Base-by-base conservation (phyloP, 2,888 invertebrate species). In the Diplazon laetatorius region DNA sequence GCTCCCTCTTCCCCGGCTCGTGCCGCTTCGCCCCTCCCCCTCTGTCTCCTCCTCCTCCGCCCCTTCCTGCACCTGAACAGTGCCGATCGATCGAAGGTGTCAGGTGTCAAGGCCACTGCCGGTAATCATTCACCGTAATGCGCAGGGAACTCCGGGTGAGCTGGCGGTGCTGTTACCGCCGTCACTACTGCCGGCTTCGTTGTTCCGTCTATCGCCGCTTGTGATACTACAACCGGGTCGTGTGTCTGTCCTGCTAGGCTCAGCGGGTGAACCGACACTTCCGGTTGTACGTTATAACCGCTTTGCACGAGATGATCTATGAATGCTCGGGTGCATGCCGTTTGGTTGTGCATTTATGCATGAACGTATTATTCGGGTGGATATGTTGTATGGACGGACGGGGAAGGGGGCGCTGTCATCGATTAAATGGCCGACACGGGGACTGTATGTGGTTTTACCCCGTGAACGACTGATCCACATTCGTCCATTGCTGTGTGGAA, bases 101-200 rank as follows among this genome's bases (percentile, higher is more conserved):
- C 79, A 81, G 70, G 82, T 85, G 83, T 82, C 85, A 85, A 85
- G 85, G 85, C 78, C 82, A 74, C 46, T 68, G 78, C 81, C 77
- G 77, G 80, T 85, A 82, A 86, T 85, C 81, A 75, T 85, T 83
- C 77, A 80, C 70, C 79, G 78, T 83, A 80, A 80, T 72, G 72
- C 78, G 72, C 75, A 63, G 63, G 63, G 72, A 76, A 76, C 69
- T 76, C 20, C 9, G 55, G 14, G n/a, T 18, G 10, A n/a, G 22
- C 63, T 30, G 42, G 14, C 25, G 46, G 16, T 60, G 50, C 52
- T 62, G 46, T 14, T 2, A 6, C 30, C 16, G 48, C 10, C 14
- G 25, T 59, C 20, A 35, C 16, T 37, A 37, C 20, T 60, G 50
- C 52, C 69, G 44, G 20, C 50, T 14, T 52, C 68, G 60, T 75